Evolutionary conservation across 2,797 vertebrate species (phyloP), one percentile per base, ranked within the genome.

Genomic region (Danio jaintianensis): DNA sequence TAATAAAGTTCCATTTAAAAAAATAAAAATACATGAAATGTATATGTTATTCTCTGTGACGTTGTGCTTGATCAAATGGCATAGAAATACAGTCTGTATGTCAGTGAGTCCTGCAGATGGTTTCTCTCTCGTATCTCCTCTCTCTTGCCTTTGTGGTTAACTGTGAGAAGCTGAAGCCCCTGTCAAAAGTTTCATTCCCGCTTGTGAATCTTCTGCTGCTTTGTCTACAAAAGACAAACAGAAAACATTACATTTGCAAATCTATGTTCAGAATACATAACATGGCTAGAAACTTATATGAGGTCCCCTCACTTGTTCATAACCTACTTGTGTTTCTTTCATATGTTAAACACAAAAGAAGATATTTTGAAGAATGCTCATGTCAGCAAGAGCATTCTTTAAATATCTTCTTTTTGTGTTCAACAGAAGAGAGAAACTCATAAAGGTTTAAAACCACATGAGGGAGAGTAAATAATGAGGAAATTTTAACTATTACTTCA

Each of bases 151-250:
- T 43, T 10, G 4, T 1, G 43, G n/a, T 50, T 72, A 61, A 42
- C 12, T 43, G 16, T 18, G 22, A 40, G 7, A 36, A 13, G 4
- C 38, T 22, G 3, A 72, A 15, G 70, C 7, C 36, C 81, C 12
- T 50, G 55, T 13, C 5, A 22, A 45, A 0, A 42, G 53, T 6
- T 29, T 69, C 40, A 7, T 69, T 77, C 53, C 73, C 5, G 67
- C 50, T 63, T 66, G 48, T 29, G 53, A 4, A 20, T 82, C 62
- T 12, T 80, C 76, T 7, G 48, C 16, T n/a, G 73, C 36, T 56
- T 77, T 73, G 11, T 12, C 78, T 82, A 45, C 38, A 18, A 45
- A 66, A 68, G 8, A 52, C 4, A 48, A 29, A 63, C 13, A 48
- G 29, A 15, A 52, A 42, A 38, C 22, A 16, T 5, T 45, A 29